A percentile compares a stretch with the other conserved stretches of the same genome.
phyloP scores from a whole-genome alignment of 2,888 invertebrate genomes.

The Pseudococcus viburni region DNA sequence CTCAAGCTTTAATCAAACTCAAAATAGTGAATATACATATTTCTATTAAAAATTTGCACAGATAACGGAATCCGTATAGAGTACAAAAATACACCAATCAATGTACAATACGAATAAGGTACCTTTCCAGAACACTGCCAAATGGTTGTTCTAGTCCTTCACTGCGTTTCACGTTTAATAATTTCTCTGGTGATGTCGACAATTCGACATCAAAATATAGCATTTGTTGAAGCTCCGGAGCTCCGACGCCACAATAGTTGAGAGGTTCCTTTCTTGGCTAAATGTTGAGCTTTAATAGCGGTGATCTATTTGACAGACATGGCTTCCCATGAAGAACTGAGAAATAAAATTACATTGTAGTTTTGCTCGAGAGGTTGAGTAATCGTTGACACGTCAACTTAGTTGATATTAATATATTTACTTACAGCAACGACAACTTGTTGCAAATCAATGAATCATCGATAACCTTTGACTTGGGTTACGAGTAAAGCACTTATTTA shows the following conservation, averaged over 20 bases:
- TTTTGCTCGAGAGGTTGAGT: neutral
- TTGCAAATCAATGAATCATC: conserved; percentile 83
- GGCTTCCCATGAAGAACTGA: conserved; percentile 92
- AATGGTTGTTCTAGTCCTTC: conserved; percentile 96
- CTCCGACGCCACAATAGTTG: conserved; percentile 83
- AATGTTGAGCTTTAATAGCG: conserved; percentile 96
- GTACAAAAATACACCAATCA: neutral
- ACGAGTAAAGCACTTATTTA: conserved; percentile 96
- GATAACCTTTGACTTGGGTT: conserved; percentile 90
- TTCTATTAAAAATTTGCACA: conserved; percentile 87
- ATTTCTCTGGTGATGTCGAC: conserved; percentile 96
- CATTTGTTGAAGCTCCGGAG: conserved; percentile 87
- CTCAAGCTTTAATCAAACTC: conserved; percentile 91
- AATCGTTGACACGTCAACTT: conserved; percentile 69
- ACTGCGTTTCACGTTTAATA: conserved; percentile 94
- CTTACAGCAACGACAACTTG: conserved; percentile 88
- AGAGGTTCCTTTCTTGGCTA: conserved; percentile 95
- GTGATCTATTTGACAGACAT: conserved; percentile 99
- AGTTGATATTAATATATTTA: conserved; percentile 92
- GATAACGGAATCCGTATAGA: conserved; percentile 32
- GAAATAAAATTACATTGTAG: conserved; percentile 60
- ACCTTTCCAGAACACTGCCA: conserved; percentile 95
- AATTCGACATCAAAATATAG: conserved; percentile 96
- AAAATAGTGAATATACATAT: conserved; percentile 92
- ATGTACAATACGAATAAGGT: conserved; percentile 66